These are phyloP conservation scores for Myioborus miniatus DNA, from an alignment of 2,797 vertebrate species.

Conservation along the genomic window DNA sequence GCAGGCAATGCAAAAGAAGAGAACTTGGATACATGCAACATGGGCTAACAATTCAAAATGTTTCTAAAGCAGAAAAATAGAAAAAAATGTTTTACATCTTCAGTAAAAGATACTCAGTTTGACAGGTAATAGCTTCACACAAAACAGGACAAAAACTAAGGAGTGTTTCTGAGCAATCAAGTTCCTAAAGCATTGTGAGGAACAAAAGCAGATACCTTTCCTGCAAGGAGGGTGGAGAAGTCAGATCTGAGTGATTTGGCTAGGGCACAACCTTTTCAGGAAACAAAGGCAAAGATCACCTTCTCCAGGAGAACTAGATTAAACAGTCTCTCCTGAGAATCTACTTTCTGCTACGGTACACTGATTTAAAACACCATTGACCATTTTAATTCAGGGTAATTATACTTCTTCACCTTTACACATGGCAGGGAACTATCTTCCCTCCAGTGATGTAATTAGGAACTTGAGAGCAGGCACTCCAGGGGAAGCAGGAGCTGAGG, in stretches of 20 bases:
- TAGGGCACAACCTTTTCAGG: not conserved
- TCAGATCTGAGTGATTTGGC: not conserved
- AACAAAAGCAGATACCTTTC: not conserved
- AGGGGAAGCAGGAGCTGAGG: not conserved
- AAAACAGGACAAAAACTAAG: not conserved
- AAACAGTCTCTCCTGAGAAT: not conserved
- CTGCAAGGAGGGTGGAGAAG: not conserved
- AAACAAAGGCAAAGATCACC: not conserved
- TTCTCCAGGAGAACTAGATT: not conserved
- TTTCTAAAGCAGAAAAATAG: not conserved
- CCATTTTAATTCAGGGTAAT: not conserved
- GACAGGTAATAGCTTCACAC: not conserved
- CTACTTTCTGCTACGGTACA: rapidly evolving
- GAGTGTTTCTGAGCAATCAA: not conserved
- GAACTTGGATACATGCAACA: not conserved
- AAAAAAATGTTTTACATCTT: not conserved
- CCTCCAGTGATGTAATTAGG: not conserved
- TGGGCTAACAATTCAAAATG: not conserved
- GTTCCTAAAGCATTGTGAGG: not conserved
- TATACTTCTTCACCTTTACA: not conserved
- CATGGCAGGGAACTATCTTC: not conserved
- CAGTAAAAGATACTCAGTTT: not conserved
- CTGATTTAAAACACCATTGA: not conserved
- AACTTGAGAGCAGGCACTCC: not conserved
- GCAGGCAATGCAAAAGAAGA: not conserved